Conservation (phyloP, 1,140 invertebrate species). For the Gonioctena quinquepunctata region DNA sequence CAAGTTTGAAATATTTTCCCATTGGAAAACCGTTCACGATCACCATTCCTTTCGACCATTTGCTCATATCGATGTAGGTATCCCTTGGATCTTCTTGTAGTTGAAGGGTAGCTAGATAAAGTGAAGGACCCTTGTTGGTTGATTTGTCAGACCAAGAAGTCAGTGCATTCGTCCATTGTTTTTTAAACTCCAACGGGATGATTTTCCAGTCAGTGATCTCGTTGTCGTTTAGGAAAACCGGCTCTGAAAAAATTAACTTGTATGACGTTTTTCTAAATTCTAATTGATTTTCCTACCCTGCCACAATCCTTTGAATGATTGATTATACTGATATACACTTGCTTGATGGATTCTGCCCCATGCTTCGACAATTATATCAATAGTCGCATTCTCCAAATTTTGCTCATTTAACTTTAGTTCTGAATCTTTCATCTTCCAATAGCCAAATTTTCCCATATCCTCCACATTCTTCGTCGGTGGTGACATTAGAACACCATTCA, state of each 20-base stretch:
- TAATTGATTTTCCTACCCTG: conserved; percentile 42
- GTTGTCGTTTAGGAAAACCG: conserved; percentile 55
- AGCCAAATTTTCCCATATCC: conserved; percentile 57
- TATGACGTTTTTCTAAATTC: neutral
- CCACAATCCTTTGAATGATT: conserved; percentile 58
- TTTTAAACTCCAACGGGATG: conserved; percentile 60
- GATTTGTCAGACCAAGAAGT: conserved; percentile 21
- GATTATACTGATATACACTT: conserved; percentile 48
- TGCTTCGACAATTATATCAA: conserved; percentile 67
- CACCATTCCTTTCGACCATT: conserved; percentile 64
- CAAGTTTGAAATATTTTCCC: conserved; percentile 62
- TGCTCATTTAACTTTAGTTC: conserved; percentile 32
- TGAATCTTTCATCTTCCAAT: conserved; percentile 55
- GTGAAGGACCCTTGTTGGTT: conserved; percentile 39
- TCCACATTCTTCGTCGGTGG: conserved; percentile 40
- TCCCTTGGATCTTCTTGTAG: conserved; percentile 33
- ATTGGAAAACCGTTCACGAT: conserved; percentile 70
- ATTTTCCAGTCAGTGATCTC: conserved; percentile 58
- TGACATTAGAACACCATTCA: conserved; percentile 56
- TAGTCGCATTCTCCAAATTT: conserved; percentile 44
- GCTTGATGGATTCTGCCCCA: conserved; percentile 64
- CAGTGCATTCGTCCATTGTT: conserved; percentile 49
- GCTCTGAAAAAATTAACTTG: neutral
- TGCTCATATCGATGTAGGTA: conserved; percentile 55
- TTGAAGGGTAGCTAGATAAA: conserved; percentile 45